Evolutionary conservation across 2,888 invertebrate genomes (phyloP), one percentile per base, ranked within the genome.

Genomic region (Melinaea marsaeus): DNA sequence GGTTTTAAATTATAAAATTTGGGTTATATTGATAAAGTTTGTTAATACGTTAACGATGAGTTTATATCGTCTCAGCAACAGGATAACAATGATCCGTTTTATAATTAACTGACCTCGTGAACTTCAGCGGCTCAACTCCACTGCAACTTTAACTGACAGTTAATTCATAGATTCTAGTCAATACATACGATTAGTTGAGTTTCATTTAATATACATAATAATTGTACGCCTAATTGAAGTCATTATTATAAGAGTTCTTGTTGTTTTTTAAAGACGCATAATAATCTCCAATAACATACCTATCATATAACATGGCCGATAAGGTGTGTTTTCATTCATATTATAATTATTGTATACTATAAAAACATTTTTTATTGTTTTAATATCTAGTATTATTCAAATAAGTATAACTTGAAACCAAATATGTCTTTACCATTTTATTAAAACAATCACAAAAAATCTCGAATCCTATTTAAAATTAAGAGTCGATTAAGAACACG

Each of bases 41-140:
- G 75, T 77, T 70, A 70, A 72, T 76, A 72, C 67, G 69, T 75
- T 79, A 78, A 80, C 75, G 75, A 79, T 77, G 75, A 71, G 71
- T 75, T 76, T 74, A 74, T 72, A 75, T 74, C 73, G 65, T 66
- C 70, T 75, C 75, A 75, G 76, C 78, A 75, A 77, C 74, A 76
- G 68, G 71, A 65, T 76, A 76, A 77, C 78, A 75, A 74, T 75
- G 73, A 65, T 75, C 74, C 73, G 72, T 74, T 76, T 79, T 80
- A 78, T 83, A 79, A 83, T 80, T 79, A 83, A 77, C 75, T 81
- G 79, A 79, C 78, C 79, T 72, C 70, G 66, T 71, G 76, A 80
- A 77, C 78, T 78, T 72, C 70, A 57, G 63, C 60, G 68, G 73
- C 66, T 65, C 62, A 54, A 72, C 74, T 65, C 55, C 68, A 75